Evolutionary conservation across 2,113 vertebrate species (phyloP).

Genomic region (Silurus glanis): DNA sequence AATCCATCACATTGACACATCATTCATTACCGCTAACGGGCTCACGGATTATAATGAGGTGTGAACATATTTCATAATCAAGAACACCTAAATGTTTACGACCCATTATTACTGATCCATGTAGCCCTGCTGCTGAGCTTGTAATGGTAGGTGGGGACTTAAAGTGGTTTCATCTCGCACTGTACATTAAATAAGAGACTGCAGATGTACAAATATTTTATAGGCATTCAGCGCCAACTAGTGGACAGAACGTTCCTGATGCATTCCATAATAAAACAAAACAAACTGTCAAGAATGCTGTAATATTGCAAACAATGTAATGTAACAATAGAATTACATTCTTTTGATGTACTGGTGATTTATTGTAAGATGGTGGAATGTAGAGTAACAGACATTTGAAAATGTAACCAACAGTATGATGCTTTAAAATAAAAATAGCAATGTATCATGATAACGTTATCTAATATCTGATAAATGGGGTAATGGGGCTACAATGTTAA

Average conservation of each 20-base stretch:
- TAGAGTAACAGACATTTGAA: neutral
- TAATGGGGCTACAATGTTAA: neutral
- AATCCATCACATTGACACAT: slow-evolving; percentile 14
- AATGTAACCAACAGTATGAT: neutral
- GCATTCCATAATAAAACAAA: neutral
- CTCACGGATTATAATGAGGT: neutral
- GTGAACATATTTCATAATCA: slow-evolving; percentile 13
- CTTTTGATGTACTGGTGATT: neutral
- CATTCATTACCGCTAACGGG: neutral
- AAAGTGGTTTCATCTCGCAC: neutral
- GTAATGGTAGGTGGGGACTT: neutral
- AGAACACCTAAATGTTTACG: slow-evolving; percentile 4
- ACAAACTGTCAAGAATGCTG: neutral
- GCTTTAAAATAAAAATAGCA: neutral
- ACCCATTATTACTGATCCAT: neutral
- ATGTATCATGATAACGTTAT: neutral
- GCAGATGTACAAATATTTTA: neutral
- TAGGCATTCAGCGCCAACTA: neutral
- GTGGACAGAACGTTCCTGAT: neutral
- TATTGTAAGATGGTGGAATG: neutral
- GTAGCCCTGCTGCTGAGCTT: neutral
- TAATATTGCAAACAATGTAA: neutral
- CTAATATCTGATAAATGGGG: neutral
- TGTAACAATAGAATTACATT: neutral
- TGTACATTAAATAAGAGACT: neutral